Percentiles rank a stretch among this genome's conserved stretches.
phyloP scores from a whole-genome alignment of 2,113 vertebrate genomes.

The Tretioscincus oriximinensis region DNA sequence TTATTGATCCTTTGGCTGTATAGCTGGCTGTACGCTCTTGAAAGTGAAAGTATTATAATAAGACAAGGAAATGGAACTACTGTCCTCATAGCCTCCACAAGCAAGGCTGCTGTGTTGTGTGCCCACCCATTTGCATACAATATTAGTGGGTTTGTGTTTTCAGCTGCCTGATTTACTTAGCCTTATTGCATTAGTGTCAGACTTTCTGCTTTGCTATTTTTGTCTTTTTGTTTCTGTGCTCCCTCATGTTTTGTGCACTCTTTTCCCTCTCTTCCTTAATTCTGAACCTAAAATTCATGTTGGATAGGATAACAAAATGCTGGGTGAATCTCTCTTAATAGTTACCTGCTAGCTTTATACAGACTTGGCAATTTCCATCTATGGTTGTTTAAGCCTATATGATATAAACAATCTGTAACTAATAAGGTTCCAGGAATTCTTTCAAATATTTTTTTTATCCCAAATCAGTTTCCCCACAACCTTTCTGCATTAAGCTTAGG shows the following conservation, averaged over 20 bases:
- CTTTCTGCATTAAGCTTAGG: too few species aligned
- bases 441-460: neutral
- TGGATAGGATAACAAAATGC: neutral
- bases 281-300: accelerated
- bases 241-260: neutral
- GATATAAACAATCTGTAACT: accelerated
- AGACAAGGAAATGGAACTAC: neutral
- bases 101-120: neutral
- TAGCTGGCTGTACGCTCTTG: neutral
- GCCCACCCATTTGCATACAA: neutral
- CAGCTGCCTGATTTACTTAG: neutral
- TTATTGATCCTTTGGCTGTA: conserved; percentile 48
- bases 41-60: neutral
- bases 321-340: accelerated
- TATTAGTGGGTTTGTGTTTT: too few species aligned
- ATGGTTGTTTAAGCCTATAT: accelerated
- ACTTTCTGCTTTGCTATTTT: accelerated
- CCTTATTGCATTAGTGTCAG: accelerated
- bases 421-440: neutral
- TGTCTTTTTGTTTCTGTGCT: neutral
- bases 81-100: accelerated
- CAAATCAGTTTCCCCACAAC: neutral
- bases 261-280: accelerated
- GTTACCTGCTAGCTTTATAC: accelerated
- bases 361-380: accelerated